Evolutionary conservation across 1,140 invertebrate species (phyloP), one percentile per base, ranked within the genome.

Genomic region (Elymnias hypermnestra): DNA sequence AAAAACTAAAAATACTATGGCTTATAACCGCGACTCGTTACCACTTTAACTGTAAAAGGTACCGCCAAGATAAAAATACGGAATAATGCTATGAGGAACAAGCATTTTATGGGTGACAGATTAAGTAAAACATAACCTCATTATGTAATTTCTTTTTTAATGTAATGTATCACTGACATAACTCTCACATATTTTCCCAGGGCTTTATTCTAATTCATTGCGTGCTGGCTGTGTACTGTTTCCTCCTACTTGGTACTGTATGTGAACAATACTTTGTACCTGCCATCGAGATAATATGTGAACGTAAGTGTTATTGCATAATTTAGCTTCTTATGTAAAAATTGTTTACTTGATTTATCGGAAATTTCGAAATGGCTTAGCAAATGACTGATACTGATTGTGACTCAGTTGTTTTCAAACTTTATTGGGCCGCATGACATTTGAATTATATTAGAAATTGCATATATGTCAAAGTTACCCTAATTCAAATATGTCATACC

Each of bases 241-340:
- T 94, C 70, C 87, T 94, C 35, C 87, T 93, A 9, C 87, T 96
- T 66, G 94, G 94, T 1, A 88, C 94, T 59, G 92, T 96, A 21
- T 96, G 94, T 72, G 94, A 96, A 77, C 92, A 94, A 66, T 96
- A 94, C 82, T 94, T 96, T 65, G 93, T 96, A 55, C 94, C 94
- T 39, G 91, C 93, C 9, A 93, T 96, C 61, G 94, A 95, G 79
- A 91, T 91, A 62, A 91, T 96, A 71, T 95, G 94, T 69, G 90
- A 92, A 82, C 90, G 94, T 95, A 89, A 89, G 90, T 86, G 18
- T 40, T 5, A 18, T 28, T 10, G 29, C 15, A 40, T 41, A 41
- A 46, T 39, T 36, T 15, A 36, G 21, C 31, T 36, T 43, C 29
- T 25, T 43, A 43, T 33, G 8, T 39, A 21, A 28, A 33, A 13